Evolutionary conservation across 1,140 invertebrate genomes (phyloP), one percentile per base, ranked within the genome.

Genomic region (Drosophila nebulosa): DNA sequence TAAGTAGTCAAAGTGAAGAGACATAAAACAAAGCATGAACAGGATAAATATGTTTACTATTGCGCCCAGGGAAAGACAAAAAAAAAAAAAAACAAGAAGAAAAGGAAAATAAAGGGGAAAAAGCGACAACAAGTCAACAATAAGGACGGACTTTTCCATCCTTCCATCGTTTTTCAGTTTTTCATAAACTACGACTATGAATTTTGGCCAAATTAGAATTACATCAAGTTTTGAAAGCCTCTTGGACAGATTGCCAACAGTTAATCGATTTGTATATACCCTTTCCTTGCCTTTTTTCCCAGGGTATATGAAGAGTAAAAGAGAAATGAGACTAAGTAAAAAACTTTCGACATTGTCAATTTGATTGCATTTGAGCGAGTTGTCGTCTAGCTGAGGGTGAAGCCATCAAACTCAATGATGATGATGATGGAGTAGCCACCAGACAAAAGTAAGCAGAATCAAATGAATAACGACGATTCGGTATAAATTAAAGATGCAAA

Each of bases 41-140:
- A 73, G 63, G 55, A 46, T 51, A 85, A 85, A 85, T 85, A 85
- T 84, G 80, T 81, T 81, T 81, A 74, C 72, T 57, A 74, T 74
- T 65, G 18, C 53, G 53, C 2, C 60, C 51, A 26, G 35, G 46
- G 39, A 32, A 14, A 36, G 22, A 61, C 52, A 42, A 16, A 16
- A 61, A 21, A 26, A 26, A 55, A n/a, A 32, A 27, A 10, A 3
- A 42, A 27, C 4, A 39, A 51, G 42, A 32, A 27, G 12, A 9
- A 7, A 7, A 52, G n/a, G 21, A 59, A 51, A 42, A 9, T 35
- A 24, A 21, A 4, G 16, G 16, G 10, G 42, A 51, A 74, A 64
- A 56, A 64, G 30, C 18, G 52, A 22, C 24, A 35, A 14, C n/a
- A 63, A 30, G 26, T 27, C 26, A 30, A 30, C 27, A 30, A 30